These are phyloP conservation scores for Plebejus melissa DNA, from an alignment of 2,888 invertebrate genomes.

Conservation along the genomic window DNA sequence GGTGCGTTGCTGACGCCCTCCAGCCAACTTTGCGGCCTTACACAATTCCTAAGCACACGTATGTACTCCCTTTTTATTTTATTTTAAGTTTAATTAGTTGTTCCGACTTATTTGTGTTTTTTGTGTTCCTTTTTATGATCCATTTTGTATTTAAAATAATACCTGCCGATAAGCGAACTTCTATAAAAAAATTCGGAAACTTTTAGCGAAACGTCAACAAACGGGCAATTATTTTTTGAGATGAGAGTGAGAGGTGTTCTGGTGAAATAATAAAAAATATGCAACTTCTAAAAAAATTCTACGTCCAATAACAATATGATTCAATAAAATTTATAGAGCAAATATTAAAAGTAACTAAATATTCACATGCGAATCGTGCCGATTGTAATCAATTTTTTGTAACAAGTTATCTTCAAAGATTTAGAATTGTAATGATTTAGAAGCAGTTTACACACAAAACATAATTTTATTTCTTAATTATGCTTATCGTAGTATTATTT, in stretches of 20 bases:
- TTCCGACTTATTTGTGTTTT: slow-evolving; percentile 37
- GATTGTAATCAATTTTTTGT: slow-evolving; percentile 5
- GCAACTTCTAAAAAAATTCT: neutral
- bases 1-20: slow-evolving; percentile 78
- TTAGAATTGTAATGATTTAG: neutral
- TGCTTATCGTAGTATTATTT: neutral
- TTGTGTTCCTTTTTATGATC: slow-evolving; percentile 4
- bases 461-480: neutral
- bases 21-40: slow-evolving; percentile 72
- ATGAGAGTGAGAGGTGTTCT: neutral
- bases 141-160: neutral
- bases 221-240: neutral
- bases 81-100: slow-evolving; percentile 43
- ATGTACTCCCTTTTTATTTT: slow-evolving; percentile 69
- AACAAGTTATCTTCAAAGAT: neutral
- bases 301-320: neutral
- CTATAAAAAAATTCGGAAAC: neutral
- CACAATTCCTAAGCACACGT: slow-evolving; percentile 72
- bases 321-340: neutral
- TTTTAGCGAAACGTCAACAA: neutral
- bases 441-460: neutral
- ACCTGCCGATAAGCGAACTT: neutral
- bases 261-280: neutral
- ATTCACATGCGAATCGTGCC: neutral
- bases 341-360: neutral